Base-by-base conservation (phyloP, 2,888 invertebrate genomes). In the Troilus luridus region DNA sequence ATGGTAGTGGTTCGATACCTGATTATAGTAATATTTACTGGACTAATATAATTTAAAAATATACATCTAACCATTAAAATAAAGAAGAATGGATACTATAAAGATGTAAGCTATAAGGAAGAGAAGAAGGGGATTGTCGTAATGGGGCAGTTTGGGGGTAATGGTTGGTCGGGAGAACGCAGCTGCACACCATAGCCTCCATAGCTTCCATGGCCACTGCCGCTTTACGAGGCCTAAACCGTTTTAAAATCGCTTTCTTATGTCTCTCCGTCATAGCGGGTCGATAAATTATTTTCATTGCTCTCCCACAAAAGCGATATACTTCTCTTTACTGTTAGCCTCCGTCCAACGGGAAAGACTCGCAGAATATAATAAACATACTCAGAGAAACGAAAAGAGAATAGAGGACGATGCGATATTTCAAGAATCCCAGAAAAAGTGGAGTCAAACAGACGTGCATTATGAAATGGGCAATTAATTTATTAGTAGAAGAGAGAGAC, bases 181-280 rank as follows among this genome's bases (percentile, higher is more conserved):
- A 77, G 27, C 27, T 77, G 72, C 41, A 41, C 41, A 41, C 41
- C 41, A 41, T 41, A 41, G 41, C 41, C 41, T 41, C 41, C 41
- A 41, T 41, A 41, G 41, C 41, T 67, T 19, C 72, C 72, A 77
- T 14, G 17, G 27, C 72, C 72, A 41, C 72, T 77, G 17, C 72
- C 56, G 56, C 56, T 85, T 85, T 85, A 85, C 85, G 85, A n/a
- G 21, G 85, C 11, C 85, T 21, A 21, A n/a, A 56, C n/a, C 54
- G 85, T 85, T 85, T 85, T 85, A 85, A 54, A 85, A 85, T 85
- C 85, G n/a, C 9, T 85, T 85, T 85, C 85, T 85, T 85, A 85
- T 85, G 56, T n/a, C 56, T 11, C 12, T 85, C 21, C 85, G 56
- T 85, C 85, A 85, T 85, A 56, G 56, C 56, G 10, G 12, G 85